Percentiles rank a stretch among this genome's conserved stretches.
These are phyloP conservation scores for Stigmatopora nigra DNA, from an alignment of 2,113 vertebrate species.

Conservation along the genomic window DNA sequence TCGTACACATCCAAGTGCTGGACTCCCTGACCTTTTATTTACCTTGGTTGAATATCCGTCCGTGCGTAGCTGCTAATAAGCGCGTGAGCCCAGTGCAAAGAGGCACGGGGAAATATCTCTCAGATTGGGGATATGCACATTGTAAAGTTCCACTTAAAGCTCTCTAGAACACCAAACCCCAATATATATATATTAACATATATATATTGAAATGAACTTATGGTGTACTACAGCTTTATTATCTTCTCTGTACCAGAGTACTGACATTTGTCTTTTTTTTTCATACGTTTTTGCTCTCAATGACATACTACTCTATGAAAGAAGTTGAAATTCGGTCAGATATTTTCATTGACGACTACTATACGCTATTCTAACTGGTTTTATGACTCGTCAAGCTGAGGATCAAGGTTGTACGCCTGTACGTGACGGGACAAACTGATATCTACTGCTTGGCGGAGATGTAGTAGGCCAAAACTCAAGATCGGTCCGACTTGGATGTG, in stretches of 20 bases:
- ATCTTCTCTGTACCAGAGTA: background rate
- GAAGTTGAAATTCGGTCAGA: background rate
- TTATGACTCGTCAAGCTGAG: background rate
- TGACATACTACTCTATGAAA: background rate
- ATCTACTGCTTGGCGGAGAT: background rate
- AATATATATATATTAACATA: background rate
- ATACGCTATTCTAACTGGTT: too few species aligned
- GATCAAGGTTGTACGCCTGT: background rate
- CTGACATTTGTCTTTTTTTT: background rate
- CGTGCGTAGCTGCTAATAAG: constrained; percentile 5
- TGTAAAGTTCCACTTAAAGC: constrained; percentile 1
- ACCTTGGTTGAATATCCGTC: constrained; percentile 4
- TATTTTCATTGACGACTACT: too few species aligned
- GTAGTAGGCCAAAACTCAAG: background rate
- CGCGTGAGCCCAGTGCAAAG: background rate
- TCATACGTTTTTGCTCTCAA: background rate
- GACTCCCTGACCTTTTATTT: constrained; percentile 22
- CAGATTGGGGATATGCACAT: constrained; percentile 4
- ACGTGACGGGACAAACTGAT: background rate
- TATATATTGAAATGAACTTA: background rate
- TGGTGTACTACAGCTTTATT: constrained; percentile 4
- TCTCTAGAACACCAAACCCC: constrained; percentile 1
- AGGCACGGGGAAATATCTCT: background rate
- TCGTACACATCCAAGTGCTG: constrained; percentile 39
- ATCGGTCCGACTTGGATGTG: background rate